Evolutionary conservation across 2,113 vertebrate species (phyloP).

Genomic region (Hipposideros armiger): DNA sequence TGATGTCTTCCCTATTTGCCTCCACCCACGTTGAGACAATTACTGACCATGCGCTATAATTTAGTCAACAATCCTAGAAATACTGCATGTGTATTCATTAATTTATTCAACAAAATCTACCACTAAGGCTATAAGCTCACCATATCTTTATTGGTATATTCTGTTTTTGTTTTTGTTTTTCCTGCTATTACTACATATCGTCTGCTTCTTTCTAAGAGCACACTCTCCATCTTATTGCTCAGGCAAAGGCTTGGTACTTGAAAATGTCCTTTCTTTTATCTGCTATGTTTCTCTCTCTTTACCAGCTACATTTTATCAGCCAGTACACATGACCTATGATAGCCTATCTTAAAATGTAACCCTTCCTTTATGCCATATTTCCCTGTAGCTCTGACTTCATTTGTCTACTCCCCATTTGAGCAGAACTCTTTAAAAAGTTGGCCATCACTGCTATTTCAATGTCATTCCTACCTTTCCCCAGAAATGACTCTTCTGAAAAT

Average conservation of each 20-base stretch:
- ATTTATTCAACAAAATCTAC: background rate
- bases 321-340: background rate
- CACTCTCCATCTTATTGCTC: rapidly evolving
- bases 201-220: background rate
- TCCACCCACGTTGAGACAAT: background rate
- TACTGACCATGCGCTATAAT: background rate
- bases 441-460: background rate
- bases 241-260: background rate
- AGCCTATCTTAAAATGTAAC: background rate
- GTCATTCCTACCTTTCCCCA: background rate
- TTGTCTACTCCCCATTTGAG: background rate
- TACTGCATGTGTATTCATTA: background rate
- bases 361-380: background rate
- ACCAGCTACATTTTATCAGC: background rate
- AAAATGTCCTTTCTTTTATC: background rate
- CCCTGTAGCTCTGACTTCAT: background rate
- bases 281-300: background rate
- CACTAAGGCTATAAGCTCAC: background rate
- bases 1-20: background rate
- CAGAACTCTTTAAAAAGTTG: background rate
- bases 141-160: background rate
- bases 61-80: background rate
- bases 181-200: background rate
- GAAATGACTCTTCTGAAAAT: background rate
- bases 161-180: background rate